A percentile compares a stretch with the other conserved stretches of the same genome.
These are phyloP conservation scores for Urocynchramus pylzowi DNA, from an alignment of 2,113 vertebrate genomes.

Conservation along the genomic window DNA sequence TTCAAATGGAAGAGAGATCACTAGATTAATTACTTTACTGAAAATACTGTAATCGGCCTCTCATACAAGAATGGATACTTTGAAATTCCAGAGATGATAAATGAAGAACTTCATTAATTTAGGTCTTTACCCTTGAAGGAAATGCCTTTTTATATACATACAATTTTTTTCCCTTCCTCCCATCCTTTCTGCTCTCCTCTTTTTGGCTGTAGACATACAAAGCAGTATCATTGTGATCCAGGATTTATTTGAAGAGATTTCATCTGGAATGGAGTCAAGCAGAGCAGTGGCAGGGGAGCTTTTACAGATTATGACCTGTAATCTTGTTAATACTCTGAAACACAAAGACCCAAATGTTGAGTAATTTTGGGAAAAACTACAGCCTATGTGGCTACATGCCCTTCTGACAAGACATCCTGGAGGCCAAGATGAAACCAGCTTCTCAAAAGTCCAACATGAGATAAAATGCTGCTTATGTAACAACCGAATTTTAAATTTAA, in stretches of 20 bases:
- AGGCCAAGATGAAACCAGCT: background rate
- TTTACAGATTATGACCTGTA: slow-evolving; percentile 76
- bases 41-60: slow-evolving; percentile 69
- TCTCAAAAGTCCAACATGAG: background rate
- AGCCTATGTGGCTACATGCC: slow-evolving; percentile 5
- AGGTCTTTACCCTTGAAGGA: slow-evolving; percentile 69
- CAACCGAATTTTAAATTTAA: background rate
- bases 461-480: background rate
- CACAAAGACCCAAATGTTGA: slow-evolving; percentile 68
- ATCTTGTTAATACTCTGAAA: slow-evolving; percentile 76
- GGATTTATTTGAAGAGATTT: slow-evolving; percentile 76
- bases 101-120: slow-evolving; percentile 67
- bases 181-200: background rate
- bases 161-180: background rate
- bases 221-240: slow-evolving; percentile 65
- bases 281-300: slow-evolving; percentile 72
- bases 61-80: slow-evolving; percentile 63
- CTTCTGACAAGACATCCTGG: slow-evolving; percentile 11
- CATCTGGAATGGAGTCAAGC: slow-evolving; percentile 77
- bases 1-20: slow-evolving; percentile 62
- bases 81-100: slow-evolving; percentile 63
- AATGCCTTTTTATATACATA: slow-evolving; percentile 46
- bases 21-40: slow-evolving; percentile 71
- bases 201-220: slow-evolving; percentile 60
- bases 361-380: slow-evolving; percentile 59